A percentile compares a stretch with the other conserved stretches of the same genome.
phyloP scores from a whole-genome alignment of 2,113 vertebrate genomes.

The Meriones unguiculatus region DNA sequence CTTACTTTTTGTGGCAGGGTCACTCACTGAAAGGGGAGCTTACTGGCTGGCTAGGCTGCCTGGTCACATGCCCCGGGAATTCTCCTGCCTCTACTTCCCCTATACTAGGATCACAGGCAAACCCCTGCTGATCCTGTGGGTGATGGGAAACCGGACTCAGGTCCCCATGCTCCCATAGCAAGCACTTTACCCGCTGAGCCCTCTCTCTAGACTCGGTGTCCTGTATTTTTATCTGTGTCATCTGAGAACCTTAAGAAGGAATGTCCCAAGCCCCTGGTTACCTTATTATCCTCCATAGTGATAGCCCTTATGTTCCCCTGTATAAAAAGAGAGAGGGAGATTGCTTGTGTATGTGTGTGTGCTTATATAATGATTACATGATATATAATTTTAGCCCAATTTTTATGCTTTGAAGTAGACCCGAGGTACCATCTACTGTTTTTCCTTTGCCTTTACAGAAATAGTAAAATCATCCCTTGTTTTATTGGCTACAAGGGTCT shows the following conservation, averaged over 20 bases:
- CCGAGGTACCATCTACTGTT: neutral
- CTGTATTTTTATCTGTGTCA: neutral
- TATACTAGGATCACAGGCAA: neutral
- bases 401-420: neutral
- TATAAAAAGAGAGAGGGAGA: neutral
- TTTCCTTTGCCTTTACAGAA: slow-evolving; percentile 20
- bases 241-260: neutral
- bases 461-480: neutral
- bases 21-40: neutral
- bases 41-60: neutral
- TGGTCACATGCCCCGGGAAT: neutral
- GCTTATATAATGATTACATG: neutral
- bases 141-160: no score
- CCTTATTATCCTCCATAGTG: neutral
- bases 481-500: neutral
- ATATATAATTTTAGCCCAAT: neutral
- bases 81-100: neutral
- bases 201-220: neutral
- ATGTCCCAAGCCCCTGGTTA: neutral
- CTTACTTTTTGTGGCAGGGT: neutral
- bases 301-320: neutral
- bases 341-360: neutral
- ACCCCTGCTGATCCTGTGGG: neutral
- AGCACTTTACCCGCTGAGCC: neutral
- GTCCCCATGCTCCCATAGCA: neutral